Evolutionary conservation across 2,888 invertebrate species (phyloP).

Genomic region (Epinotia bilunana): DNA sequence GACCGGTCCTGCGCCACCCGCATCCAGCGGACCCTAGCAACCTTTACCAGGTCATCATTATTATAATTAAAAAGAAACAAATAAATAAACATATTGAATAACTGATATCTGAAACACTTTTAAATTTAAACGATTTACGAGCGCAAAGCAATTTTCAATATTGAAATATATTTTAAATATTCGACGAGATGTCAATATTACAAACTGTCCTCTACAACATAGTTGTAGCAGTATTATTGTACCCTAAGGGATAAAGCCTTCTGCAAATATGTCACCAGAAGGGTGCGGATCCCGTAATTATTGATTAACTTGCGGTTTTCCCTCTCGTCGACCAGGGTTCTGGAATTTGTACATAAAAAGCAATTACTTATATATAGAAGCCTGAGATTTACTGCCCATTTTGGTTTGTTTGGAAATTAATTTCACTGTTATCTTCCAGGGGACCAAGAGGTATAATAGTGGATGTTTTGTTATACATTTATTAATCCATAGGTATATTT

Average conservation of each 20-base stretch:
- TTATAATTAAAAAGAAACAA: neutral
- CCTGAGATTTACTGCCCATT: constrained; percentile 19
- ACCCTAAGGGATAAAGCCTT: constrained; percentile 18
- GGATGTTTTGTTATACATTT: no score
- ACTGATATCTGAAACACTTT: neutral
- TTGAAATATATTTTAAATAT: neutral
- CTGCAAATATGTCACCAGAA: constrained; percentile 42
- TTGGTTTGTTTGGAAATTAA: constrained; percentile 17
- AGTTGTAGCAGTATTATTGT: constrained; percentile 20
- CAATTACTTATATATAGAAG: constrained; percentile 41
- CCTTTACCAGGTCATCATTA: no score
- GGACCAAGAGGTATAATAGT: neutral
- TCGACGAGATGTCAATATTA: constrained; percentile 2
- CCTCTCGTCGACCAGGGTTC: constrained; percentile 28
- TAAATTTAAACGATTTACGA: neutral
- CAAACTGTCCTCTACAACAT: neutral
- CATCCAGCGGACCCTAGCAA: no score
- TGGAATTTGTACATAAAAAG: constrained; percentile 44
- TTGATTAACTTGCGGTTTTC: constrained; percentile 44
- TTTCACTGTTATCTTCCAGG: neutral
- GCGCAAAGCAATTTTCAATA: constrained; percentile 1
- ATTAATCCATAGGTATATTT: no score
- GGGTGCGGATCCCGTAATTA: constrained; percentile 42
- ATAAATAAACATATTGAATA: neutral
- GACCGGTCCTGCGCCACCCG: no score